Conservation (phyloP, 2,797 vertebrate species). For the Chromis chromis region DNA sequence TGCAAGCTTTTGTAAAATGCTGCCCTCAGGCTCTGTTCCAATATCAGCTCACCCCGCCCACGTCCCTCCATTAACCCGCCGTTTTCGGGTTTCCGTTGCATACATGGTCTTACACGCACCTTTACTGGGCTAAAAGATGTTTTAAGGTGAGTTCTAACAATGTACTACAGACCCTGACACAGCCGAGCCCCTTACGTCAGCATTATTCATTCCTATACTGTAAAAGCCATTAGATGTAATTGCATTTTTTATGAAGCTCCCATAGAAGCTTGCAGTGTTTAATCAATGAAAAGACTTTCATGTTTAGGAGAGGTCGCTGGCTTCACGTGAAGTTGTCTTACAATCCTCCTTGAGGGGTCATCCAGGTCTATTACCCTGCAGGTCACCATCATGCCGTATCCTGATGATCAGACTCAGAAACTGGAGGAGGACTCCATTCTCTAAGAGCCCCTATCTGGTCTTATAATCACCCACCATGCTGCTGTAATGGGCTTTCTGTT, state of each 20-base stretch:
- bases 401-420: constrained; percentile 44
- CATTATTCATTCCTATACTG: constrained; percentile 49
- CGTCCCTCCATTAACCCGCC: constrained; percentile 45
- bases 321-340: constrained; percentile 43
- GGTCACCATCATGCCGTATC: constrained; percentile 35
- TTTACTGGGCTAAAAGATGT: constrained; percentile 17
- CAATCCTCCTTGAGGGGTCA: constrained; percentile 53
- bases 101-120: constrained; percentile 3
- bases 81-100: constrained; percentile 30
- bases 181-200: constrained; percentile 16
- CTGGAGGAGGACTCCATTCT: constrained; percentile 43
- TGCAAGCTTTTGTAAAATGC: constrained; percentile 36
- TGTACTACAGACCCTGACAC: constrained; percentile 43
- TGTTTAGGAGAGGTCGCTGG: constrained; percentile 46
- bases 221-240: constrained; percentile 67
- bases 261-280: constrained; percentile 37
- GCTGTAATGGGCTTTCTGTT: constrained; percentile 76
- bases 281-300: constrained; percentile 62
- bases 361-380: constrained; percentile 53
- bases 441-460: constrained; percentile 53
- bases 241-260: constrained; percentile 74
- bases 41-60: constrained; percentile 33
- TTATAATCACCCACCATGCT: constrained; percentile 55
- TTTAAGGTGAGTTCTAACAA: constrained; percentile 37
- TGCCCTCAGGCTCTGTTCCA: constrained; percentile 46